Conservation (phyloP, 2,888 invertebrate species). For the Uropetala carovei region DNA sequence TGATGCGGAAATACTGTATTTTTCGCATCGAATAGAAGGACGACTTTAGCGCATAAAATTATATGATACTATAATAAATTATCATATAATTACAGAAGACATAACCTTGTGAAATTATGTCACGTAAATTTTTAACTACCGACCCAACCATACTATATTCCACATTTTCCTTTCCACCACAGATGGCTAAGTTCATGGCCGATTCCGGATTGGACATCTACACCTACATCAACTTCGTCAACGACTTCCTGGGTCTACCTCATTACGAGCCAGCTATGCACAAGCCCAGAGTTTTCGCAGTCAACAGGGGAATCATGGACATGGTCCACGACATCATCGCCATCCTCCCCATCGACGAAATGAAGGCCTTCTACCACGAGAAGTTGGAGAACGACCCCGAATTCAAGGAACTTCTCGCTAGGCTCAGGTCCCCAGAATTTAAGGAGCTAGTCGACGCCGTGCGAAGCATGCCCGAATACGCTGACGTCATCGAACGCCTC, state of each 20-base stretch:
- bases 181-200: slow-evolving; percentile 70
- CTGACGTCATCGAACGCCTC: slow-evolving; percentile 39
- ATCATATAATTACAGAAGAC: not conserved
- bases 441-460: slow-evolving; percentile 69
- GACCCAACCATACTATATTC: not conserved
- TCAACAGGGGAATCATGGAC: slow-evolving; percentile 66
- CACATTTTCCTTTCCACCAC: not conserved
- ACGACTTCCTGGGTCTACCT: slow-evolving; percentile 69
- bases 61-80: not conserved
- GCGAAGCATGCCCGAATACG: slow-evolving; percentile 66
- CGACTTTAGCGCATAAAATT: too few relatives aligned
- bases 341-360: slow-evolving; percentile 71
- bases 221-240: slow-evolving; percentile 69
- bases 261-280: slow-evolving; percentile 29
- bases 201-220: slow-evolving; percentile 70
- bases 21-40: too few relatives aligned
- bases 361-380: slow-evolving; percentile 70
- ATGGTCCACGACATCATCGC: slow-evolving; percentile 70
- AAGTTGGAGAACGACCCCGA: slow-evolving; percentile 71
- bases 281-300: not conserved
- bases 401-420: slow-evolving; percentile 69
- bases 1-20: too few relatives aligned
- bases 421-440: slow-evolving; percentile 69
- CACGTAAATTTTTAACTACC: not conserved
- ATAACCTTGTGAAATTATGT: not conserved